Percentiles rank a stretch among this genome's conserved stretches.
Conservation (phyloP, 2,113 vertebrate species). For the Benitochromis conjunctus region DNA sequence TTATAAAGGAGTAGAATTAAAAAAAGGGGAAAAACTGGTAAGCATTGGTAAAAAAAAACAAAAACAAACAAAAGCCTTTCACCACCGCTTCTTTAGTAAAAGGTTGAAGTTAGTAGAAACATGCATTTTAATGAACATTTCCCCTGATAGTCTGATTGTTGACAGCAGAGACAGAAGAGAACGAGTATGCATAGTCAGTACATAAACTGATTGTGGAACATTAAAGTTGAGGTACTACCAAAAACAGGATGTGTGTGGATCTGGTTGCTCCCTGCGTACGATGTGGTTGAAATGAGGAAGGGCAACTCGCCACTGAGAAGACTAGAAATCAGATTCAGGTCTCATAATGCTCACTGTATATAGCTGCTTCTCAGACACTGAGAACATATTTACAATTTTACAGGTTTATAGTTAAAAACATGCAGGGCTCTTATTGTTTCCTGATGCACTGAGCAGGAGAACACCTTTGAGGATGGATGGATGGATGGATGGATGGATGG, state of each 20-base stretch:
- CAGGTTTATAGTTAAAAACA: neutral
- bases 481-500: neutral
- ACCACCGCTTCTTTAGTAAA: neutral
- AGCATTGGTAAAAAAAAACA: neutral
- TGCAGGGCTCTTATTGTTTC: neutral
- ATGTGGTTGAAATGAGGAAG: neutral
- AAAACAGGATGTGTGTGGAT: neutral
- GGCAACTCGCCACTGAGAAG: neutral
- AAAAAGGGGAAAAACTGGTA: neutral
- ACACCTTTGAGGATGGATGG: neutral
- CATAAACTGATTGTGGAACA: neutral
- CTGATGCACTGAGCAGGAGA: neutral
- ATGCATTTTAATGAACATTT: neutral
- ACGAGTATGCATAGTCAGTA: neutral
- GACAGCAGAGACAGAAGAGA: neutral
- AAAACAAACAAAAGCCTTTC: neutral
- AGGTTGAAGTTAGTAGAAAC: neutral
- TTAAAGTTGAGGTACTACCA: neutral
- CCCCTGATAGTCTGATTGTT: neutral
- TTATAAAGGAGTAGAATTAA: neutral
- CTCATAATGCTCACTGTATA: neutral
- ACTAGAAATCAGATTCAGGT: neutral
- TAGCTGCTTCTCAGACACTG: neutral
- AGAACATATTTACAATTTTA: neutral
- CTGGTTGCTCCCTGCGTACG: accelerated